Evolutionary conservation across 1,140 invertebrate species (phyloP).

Genomic region (Drosophila erecta): DNA sequence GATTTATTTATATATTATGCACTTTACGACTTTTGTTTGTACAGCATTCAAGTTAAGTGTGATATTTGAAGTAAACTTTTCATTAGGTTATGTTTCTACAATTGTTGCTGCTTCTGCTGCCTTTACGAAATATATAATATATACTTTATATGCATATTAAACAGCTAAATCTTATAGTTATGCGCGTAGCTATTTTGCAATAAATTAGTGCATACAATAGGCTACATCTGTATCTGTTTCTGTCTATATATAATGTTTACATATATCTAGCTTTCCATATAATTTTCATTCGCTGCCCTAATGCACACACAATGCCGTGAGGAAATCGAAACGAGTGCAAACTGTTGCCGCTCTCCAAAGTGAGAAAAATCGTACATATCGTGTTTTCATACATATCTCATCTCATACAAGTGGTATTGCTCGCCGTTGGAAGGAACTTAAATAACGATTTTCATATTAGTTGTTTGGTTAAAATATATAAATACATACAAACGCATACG

Average conservation of each 20-base stretch:
- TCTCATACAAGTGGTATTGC: slow-evolving; percentile 39
- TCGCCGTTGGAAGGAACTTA: slow-evolving; percentile 71
- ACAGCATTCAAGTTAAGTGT: slow-evolving; percentile 64
- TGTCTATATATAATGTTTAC: slow-evolving; percentile 37
- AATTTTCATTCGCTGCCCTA: slow-evolving; percentile 53
- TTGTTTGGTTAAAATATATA: slow-evolving; percentile 48
- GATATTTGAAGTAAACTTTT: slow-evolving; percentile 75
- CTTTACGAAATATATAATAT: slow-evolving; percentile 66
- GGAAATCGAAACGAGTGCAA: slow-evolving; percentile 64
- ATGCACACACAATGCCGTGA: slow-evolving; percentile 64
- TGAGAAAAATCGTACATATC: slow-evolving; percentile 61
- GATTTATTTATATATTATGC: slow-evolving; percentile 58
- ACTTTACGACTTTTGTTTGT: slow-evolving; percentile 73
- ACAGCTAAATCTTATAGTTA: slow-evolving; percentile 67
- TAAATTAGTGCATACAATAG: slow-evolving; percentile 71
- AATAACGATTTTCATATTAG: slow-evolving; percentile 54
- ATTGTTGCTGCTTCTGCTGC: slow-evolving; percentile 54
- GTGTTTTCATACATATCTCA: slow-evolving; percentile 38
- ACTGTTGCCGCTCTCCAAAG: slow-evolving; percentile 29
- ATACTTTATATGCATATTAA: slow-evolving; percentile 66
- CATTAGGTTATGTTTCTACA: slow-evolving; percentile 68
- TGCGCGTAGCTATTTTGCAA: slow-evolving; percentile 68
- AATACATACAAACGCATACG: slow-evolving; percentile 32
- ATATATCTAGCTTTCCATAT: slow-evolving; percentile 52
- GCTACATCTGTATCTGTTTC: slow-evolving; percentile 50